Conservation (phyloP, 2,113 vertebrate genomes). For the Desmodus rotundus region DNA sequence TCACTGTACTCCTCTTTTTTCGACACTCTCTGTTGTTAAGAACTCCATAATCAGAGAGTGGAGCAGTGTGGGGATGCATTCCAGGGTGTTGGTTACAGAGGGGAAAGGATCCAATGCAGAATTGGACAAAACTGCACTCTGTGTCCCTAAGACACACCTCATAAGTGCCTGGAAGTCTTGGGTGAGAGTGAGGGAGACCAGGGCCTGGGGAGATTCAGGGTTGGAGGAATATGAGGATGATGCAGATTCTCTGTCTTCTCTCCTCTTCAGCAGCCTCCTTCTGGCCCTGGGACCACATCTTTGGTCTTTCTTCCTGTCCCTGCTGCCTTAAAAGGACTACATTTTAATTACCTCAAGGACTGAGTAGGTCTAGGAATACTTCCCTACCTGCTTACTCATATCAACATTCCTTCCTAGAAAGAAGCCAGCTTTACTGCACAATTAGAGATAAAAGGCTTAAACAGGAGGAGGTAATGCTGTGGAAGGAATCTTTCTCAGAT, state of each 20-base stretch:
- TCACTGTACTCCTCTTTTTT: background rate
- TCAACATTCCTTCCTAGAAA: background rate
- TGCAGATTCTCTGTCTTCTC: no score
- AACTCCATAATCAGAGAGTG: background rate
- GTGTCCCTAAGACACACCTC: background rate
- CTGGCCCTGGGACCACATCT: background rate
- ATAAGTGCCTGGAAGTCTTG: background rate
- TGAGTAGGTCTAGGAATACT: background rate
- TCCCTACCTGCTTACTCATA: constrained; percentile 7
- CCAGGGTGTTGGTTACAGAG: no score
- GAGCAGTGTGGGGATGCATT: no score
- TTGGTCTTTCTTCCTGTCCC: background rate
- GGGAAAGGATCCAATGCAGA: background rate
- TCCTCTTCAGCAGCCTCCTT: background rate
- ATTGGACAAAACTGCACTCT: background rate
- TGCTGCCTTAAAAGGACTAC: background rate
- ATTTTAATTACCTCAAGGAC: background rate
- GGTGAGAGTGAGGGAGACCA: background rate
- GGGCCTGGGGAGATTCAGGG: background rate
- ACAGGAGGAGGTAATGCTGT: background rate
- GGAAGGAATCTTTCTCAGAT: background rate
- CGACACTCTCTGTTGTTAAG: background rate
- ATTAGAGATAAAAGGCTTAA: constrained; percentile 27
- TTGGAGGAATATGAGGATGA: background rate
- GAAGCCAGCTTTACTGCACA: background rate